Conservation (phyloP, 2,797 vertebrate species). For the Sebastes steindachneri region DNA sequence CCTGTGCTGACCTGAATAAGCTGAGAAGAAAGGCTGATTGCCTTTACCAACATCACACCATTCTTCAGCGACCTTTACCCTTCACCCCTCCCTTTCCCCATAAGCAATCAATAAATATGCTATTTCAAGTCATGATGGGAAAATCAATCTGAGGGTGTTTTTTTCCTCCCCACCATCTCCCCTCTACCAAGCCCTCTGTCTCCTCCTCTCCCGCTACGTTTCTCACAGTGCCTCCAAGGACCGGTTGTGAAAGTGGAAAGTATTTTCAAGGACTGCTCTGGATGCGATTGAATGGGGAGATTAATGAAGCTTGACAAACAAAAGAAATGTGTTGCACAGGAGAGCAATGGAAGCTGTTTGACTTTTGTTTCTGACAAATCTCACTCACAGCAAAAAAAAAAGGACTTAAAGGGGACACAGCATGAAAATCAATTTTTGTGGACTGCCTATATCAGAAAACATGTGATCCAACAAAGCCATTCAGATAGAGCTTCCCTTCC, state of each 20-base stretch:
- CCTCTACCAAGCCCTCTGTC: background rate
- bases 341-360: constrained; percentile 49
- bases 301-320: constrained; percentile 74
- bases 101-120: constrained; percentile 81
- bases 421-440: background rate
- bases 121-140: constrained; percentile 79
- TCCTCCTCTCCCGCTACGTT: constrained; percentile 35
- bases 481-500: background rate
- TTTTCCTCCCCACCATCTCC: background rate
- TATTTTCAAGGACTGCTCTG: constrained; percentile 69
- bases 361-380: constrained; percentile 51
- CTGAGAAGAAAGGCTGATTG: background rate
- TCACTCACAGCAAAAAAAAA: constrained; percentile 22
- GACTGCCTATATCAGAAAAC: background rate
- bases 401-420: background rate
- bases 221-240: constrained; percentile 63
- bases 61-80: constrained; percentile 40
- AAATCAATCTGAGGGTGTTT: constrained; percentile 75
- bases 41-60: constrained; percentile 25
- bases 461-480: background rate
- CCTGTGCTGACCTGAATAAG: constrained; percentile 5
- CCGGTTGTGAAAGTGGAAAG: constrained; percentile 70
- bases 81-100: constrained; percentile 42
- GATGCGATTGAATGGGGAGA: constrained; percentile 66
- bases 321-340: constrained; percentile 52